Base-by-base conservation (phyloP, 2,113 vertebrate species). In the Donacobius atricapilla region DNA sequence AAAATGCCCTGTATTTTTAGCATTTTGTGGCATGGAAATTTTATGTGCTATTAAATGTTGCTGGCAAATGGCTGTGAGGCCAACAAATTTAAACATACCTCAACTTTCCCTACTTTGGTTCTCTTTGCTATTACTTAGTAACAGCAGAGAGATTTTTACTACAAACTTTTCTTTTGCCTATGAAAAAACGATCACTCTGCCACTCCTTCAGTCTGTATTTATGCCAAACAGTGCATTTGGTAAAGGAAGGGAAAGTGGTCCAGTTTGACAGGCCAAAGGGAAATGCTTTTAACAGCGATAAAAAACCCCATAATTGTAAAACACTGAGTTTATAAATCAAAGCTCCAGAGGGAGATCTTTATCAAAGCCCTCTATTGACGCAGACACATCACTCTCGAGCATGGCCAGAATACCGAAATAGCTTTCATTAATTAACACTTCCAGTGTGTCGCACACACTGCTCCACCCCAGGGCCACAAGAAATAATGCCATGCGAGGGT, bases 221-320 rank as follows among this genome's bases (percentile, higher is more conserved):
- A 61, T 1, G 28, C 81, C 73, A 85, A 87, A 50, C 8, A 64
- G 33, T 7, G 7, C 25, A 68, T 82, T 93, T 94, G 1, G 1
- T 61, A 76, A 70, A 75, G 48, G 64, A 76, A 66, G 44, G 37
- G 22, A 45, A 91, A 90, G 37, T 14, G 45, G 45, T 40, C 13
- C 14, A 35, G 27, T 30, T 47, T 90, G 73, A 79, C 73, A 91
- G 27, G 42, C 37, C 56, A 39, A 65, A 83, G 27, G 33, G 17
- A 83, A 88, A 85, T 69, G 33, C 54, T 96, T 93, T 84, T 42
- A 91, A 82, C 39, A 93, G 79, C 58, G 83, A 53, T 76, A 90
- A 75, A 90, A 54, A 57, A 4, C n/a, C n/a, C n/a, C n/a, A 27
- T 10, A 28, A 22, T 8, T 65, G 70, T 84, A 69, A 87, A 94